Percentiles rank a stretch among this genome's conserved stretches.
These are phyloP conservation scores for Drosophila willistoni DNA, from an alignment of 1,140 invertebrate genomes.

Conservation along the genomic window DNA sequence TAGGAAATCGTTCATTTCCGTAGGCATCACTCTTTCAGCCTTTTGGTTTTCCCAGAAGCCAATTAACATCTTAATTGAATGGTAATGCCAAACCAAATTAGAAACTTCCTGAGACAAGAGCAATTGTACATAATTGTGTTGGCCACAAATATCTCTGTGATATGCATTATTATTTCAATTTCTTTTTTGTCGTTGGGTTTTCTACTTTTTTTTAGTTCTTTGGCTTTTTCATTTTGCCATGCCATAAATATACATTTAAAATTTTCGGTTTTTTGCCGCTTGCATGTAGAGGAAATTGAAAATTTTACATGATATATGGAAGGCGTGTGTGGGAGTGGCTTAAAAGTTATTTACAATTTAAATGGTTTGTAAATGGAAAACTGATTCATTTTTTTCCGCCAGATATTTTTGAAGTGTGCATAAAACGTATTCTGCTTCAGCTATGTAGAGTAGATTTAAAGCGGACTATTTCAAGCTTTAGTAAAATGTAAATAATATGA, in stretches of 20 bases:
- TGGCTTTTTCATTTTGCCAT: slow-evolving; percentile 37
- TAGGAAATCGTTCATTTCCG: slow-evolving; percentile 71
- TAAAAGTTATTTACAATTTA: slow-evolving; percentile 52
- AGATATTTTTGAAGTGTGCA: neutral
- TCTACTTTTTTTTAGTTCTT: neutral
- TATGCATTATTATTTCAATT: slow-evolving; percentile 50
- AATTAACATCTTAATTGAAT: slow-evolving; percentile 79
- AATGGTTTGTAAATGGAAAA: slow-evolving; percentile 17
- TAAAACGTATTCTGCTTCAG: neutral
- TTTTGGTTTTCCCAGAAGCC: slow-evolving; percentile 42
- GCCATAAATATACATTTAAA: slow-evolving; percentile 50
- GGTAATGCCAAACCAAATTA: slow-evolving; percentile 41
- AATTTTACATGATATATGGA: slow-evolving; percentile 59
- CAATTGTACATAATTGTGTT: slow-evolving; percentile 59
- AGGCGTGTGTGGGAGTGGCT: neutral
- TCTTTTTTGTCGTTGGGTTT: neutral
- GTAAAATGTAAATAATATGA: neutral
- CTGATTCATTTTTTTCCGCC: neutral
- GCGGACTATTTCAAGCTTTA: neutral
- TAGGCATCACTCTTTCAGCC: slow-evolving; percentile 26
- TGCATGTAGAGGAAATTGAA: slow-evolving; percentile 51
- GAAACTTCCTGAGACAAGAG: slow-evolving; percentile 21
- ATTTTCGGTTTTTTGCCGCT: slow-evolving; percentile 38
- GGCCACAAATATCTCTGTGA: slow-evolving; percentile 41
- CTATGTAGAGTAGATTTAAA: neutral